Conservation (phyloP, 2,888 invertebrate genomes). For the Chymomyza procnemis region DNA sequence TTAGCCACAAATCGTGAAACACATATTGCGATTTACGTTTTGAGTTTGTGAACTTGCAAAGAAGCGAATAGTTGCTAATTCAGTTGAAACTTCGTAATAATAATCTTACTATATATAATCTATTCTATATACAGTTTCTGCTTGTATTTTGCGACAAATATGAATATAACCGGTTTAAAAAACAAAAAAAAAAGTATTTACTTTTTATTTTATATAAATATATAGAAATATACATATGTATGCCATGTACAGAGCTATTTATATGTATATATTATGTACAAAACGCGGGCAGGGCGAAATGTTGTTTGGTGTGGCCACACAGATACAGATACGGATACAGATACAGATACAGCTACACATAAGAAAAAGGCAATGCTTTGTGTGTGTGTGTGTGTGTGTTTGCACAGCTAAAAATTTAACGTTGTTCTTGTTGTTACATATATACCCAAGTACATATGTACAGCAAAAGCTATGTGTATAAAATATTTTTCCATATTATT, state of each 20-base stretch:
- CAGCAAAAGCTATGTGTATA: neutral
- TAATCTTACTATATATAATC: too few relatives aligned
- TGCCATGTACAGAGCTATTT: slow-evolving; percentile 19
- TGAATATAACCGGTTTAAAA: slow-evolving; percentile 64
- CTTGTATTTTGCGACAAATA: slow-evolving; percentile 39
- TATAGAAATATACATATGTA: slow-evolving; percentile 2
- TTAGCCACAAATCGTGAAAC: too few relatives aligned
- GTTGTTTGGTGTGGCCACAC: neutral
- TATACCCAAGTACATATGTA: slow-evolving; percentile 13
- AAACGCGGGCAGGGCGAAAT: slow-evolving; percentile 2
- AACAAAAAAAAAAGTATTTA: slow-evolving; percentile 43
- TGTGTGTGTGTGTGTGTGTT: slow-evolving; percentile 8
- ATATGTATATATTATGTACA: slow-evolving; percentile 17
- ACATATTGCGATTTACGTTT: too few relatives aligned
- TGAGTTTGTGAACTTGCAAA: too few relatives aligned
- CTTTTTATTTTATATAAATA: slow-evolving; percentile 19
- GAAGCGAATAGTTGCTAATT: too few relatives aligned
- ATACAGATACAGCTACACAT: slow-evolving; percentile 17
- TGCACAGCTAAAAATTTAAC: slow-evolving; percentile 25
- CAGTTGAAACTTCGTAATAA: too few relatives aligned
- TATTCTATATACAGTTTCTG: slow-evolving; percentile 7
- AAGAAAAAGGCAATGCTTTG: slow-evolving; percentile 12
- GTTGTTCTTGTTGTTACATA: slow-evolving; percentile 41
- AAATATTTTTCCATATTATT: neutral
- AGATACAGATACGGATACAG: slow-evolving; percentile 19